Evolutionary conservation across 2,797 vertebrate species (phyloP).

Genomic region (Loris lydekkerianus): DNA sequence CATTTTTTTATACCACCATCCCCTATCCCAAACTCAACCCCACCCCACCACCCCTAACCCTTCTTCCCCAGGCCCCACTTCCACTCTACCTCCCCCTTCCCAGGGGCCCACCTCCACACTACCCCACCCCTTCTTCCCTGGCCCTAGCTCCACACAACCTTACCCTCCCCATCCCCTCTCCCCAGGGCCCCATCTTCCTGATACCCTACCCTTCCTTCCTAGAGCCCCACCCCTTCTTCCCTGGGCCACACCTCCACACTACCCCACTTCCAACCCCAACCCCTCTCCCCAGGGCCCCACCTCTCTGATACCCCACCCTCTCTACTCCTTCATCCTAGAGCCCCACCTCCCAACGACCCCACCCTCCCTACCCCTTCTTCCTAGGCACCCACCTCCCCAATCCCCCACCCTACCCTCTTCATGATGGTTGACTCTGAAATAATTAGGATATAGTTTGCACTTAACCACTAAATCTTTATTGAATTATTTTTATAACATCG

Average conservation of each 20-base stretch:
- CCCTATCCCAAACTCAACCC: neutral
- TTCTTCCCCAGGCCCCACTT: neutral
- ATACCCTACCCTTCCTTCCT: neutral
- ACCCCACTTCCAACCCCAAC: no score
- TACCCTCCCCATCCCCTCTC: no score
- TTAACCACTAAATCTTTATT: conserved; percentile 85
- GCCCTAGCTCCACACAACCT: no score
- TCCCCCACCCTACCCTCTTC: neutral
- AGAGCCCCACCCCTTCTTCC: no score
- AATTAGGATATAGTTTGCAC: conserved; percentile 76
- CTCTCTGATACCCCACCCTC: neutral
- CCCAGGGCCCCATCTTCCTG: no score
- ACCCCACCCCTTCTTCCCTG: neutral
- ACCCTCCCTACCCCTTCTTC: neutral
- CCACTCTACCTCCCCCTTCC: no score
- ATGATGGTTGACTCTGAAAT: conserved; percentile 55
- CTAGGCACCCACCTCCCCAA: fast-evolving
- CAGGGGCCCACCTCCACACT: no score
- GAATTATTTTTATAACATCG: conserved; percentile 77
- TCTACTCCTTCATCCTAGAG: neutral
- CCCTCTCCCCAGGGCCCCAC: no score
- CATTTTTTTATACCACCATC: neutral
- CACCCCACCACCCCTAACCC: neutral
- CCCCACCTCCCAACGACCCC: neutral
- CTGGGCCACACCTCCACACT: no score